phyloP scores from a whole-genome alignment of 2,888 invertebrate genomes.

The Limenitis arthemis region DNA sequence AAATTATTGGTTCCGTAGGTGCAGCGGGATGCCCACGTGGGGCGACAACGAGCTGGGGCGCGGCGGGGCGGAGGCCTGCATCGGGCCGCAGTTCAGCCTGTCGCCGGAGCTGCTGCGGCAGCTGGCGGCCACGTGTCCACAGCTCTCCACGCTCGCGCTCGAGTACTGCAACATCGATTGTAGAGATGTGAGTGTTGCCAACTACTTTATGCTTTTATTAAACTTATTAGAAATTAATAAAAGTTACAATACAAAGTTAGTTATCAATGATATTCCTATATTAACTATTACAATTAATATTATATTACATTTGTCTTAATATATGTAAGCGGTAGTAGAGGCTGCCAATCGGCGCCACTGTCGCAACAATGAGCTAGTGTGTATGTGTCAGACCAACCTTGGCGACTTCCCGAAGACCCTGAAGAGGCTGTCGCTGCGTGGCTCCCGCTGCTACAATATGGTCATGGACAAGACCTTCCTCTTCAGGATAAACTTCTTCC shows the following conservation, averaged over 20 bases:
- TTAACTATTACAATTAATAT: too few relatives aligned
- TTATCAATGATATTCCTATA: too few relatives aligned
- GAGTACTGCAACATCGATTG: constrained; percentile 69
- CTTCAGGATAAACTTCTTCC: constrained; percentile 62
- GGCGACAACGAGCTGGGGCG: constrained; percentile 17
- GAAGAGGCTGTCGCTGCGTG: constrained; percentile 72
- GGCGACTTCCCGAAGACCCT: constrained; percentile 76
- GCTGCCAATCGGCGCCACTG: background rate
- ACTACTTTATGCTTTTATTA: too few relatives aligned
- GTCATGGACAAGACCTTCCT: constrained; percentile 65
- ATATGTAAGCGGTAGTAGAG: background rate
- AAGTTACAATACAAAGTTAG: too few relatives aligned
- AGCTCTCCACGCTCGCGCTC: constrained; percentile 53
- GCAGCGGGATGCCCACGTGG: constrained; percentile 28
- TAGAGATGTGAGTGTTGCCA: constrained; percentile 43
- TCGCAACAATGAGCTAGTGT: too few relatives aligned
- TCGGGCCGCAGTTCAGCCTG: constrained; percentile 44
- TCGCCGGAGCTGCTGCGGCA: constrained; percentile 37
- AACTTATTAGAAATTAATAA: too few relatives aligned
- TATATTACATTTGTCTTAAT: too few relatives aligned
- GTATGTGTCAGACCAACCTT: constrained; percentile 67
- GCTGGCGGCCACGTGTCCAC: constrained; percentile 43
- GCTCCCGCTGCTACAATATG: constrained; percentile 61
- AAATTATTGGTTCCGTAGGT: constrained; percentile 18
- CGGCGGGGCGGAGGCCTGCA: constrained; percentile 24